Base-by-base conservation (phyloP, 2,797 vertebrate genomes). In the Protonibea diacanthus region DNA sequence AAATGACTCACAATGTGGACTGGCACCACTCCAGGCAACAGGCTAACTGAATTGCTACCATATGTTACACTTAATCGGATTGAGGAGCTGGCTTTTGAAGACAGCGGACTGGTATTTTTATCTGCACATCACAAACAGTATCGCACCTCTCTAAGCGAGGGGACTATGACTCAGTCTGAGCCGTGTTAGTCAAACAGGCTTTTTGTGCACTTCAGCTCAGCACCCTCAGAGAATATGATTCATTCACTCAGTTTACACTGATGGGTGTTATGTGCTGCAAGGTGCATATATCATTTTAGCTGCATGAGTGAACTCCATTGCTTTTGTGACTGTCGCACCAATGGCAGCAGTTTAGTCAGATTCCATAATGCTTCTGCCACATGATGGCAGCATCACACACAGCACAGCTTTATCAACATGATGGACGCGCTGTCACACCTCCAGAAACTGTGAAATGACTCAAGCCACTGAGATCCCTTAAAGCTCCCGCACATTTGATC, bases 161-260 rank as follows among this genome's bases (percentile, higher is more conserved):
- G 60, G 65, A 62, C 65, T 53, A 17, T 91, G 92, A 91, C 83
- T 91, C 87, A 86, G 79, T 60, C 78, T 48, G 71, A 75, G 74
- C 58, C 6, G 2, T 69, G 61, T 48, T 73, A 53, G 64, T 74
- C 55, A 81, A 86, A 79, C 74, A 69, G 67, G 7, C 58, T 56
- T 13, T 78, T 78, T 80, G 56, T 85, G 59, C 60, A 42, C 48
- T 52, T 73, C 17, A 59, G 56, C 68, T 68, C 48, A 47, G 48
- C 63, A 47, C 60, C 82, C 70, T 75, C 38, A 52, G 76, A 85
- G 80, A 58, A 84, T 60, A 61, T 83, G 73, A 89, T 85, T 90
- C 66, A 88, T 81, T 81, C 80, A 78, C 25, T 42, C 55, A 52
- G 44, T 73, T 80, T n/a, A 59, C 80, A 73, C 47, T 3, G 4